Conservation (phyloP, 2,888 invertebrate genomes). For the Theretra japonica region DNA sequence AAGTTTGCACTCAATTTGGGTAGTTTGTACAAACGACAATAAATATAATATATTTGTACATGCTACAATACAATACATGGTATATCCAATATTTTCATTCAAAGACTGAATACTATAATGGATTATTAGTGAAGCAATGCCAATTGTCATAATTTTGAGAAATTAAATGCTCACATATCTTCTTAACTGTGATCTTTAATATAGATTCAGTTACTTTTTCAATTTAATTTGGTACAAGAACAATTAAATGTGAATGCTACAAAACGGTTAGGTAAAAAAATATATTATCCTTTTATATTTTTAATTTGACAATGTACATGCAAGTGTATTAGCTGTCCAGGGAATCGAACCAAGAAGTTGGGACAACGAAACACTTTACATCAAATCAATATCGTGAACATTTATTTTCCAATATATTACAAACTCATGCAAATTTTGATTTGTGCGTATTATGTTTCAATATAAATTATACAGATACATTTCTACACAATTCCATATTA, state of each 20-base stretch:
- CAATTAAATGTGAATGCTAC: no score
- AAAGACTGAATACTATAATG: neutral
- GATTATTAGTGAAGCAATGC: neutral
- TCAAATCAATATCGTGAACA: neutral
- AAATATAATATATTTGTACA: neutral
- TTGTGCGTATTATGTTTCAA: neutral
- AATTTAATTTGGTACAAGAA: no score
- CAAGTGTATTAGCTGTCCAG: no score
- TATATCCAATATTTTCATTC: neutral
- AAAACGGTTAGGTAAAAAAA: no score
- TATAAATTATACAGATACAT: neutral
- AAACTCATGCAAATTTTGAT: neutral
- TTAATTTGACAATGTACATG: no score
- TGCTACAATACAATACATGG: neutral
- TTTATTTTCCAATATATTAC: neutral
- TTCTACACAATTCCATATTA: constrained; percentile 8
- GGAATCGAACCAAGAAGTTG: no score
- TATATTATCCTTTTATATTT: no score
- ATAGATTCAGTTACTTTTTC: no score
- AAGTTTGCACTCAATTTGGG: constrained; percentile 1
- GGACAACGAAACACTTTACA: no score
- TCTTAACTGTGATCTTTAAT: no score
- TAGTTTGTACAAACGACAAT: neutral
- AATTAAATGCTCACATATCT: neutral
- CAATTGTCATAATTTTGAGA: neutral